Base-by-base conservation (phyloP, 2,113 vertebrate genomes). In the Chloropsis hardwickii region DNA sequence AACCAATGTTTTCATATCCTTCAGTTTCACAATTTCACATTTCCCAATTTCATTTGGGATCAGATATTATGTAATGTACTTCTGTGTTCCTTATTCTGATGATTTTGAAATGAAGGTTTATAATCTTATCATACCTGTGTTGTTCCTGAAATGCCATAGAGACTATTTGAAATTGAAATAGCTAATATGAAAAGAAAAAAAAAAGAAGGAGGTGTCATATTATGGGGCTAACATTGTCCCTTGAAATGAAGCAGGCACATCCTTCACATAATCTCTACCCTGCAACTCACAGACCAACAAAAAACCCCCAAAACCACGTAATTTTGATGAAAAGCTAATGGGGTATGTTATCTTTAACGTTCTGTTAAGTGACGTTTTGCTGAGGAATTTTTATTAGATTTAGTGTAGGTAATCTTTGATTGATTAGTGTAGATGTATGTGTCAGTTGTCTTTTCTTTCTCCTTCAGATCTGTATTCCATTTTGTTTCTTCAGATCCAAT, bases 231-330 rank as follows among this genome's bases (percentile, higher is more conserved):
- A 37, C 8, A 33, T 25, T 73, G 60, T 27, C 28, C 40, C 50
- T 69, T 40, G 42, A 31, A 86, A 37, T 37, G 10, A 58, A 61
- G 22, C 29, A 81, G n/a, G 33, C 5, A 11, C 15, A 57, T 6
- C 3, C 64, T 82, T 58, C 29, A n/a, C 4, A 31, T 39, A 9
- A 42, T 17, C 11, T 71, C 31, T 62, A 24, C 13, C 27, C 28
- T 85, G 57, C 18, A 64, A 81, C 40, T 74, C 47, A n/a, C n/a
- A 71, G 28, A 58, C 7, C 18, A 51, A 29, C 18, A 33, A 35
- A 77, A 31, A 37, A 18, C 3, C 2, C 1, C 3, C 12, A 3
- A 9, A 8, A 10, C 25, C 10, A 9, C 0, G 0, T 37, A 21
- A 40, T 33, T 74, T 23, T 47, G 27, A 19, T 80, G 4, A 70